phyloP scores from a whole-genome alignment of 2,797 vertebrate genomes.

The Sparus aurata region DNA sequence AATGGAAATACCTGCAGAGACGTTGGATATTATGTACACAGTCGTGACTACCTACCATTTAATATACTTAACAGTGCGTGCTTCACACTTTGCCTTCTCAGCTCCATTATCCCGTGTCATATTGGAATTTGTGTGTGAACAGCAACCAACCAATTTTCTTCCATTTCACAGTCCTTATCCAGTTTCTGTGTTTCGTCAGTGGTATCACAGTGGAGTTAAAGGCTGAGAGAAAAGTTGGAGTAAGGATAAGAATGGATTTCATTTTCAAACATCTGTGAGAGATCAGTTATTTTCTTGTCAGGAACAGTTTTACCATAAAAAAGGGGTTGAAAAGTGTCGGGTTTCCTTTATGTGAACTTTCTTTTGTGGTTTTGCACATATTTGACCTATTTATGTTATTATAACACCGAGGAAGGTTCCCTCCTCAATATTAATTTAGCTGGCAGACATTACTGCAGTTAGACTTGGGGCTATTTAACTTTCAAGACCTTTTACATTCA shows the following conservation, averaged over 20 bases:
- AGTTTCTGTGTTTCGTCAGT: slow-evolving; percentile 28
- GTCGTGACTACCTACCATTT: slow-evolving; percentile 27
- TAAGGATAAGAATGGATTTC: slow-evolving; percentile 19
- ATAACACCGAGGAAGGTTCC: not conserved
- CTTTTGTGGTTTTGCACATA: not conserved
- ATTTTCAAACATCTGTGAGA: slow-evolving; percentile 3
- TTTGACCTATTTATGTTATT: not conserved
- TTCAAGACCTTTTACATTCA: too few relatives aligned
- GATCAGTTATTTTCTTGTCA: slow-evolving; percentile 6
- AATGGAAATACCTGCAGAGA: slow-evolving; percentile 49
- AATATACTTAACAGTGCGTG: slow-evolving; percentile 31
- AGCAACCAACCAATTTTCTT: slow-evolving; percentile 33
- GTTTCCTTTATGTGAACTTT: slow-evolving; percentile 3
- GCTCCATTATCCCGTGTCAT: slow-evolving; percentile 20
- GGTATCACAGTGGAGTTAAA: slow-evolving; percentile 1
- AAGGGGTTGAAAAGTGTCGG: slow-evolving; percentile 18
- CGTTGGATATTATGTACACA: slow-evolving; percentile 17
- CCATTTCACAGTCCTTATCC: slow-evolving; percentile 39
- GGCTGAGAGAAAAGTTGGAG: not conserved
- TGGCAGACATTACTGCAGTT: too few relatives aligned
- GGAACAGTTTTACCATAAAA: slow-evolving; percentile 1
- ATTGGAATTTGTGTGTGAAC: slow-evolving; percentile 44
- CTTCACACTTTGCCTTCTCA: slow-evolving; percentile 28
- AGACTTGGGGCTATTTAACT: too few relatives aligned
- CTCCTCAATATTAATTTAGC: too few relatives aligned